Evolutionary conservation across 1,140 invertebrate species (phyloP).

Genomic region (Agrypnia vestita): DNA sequence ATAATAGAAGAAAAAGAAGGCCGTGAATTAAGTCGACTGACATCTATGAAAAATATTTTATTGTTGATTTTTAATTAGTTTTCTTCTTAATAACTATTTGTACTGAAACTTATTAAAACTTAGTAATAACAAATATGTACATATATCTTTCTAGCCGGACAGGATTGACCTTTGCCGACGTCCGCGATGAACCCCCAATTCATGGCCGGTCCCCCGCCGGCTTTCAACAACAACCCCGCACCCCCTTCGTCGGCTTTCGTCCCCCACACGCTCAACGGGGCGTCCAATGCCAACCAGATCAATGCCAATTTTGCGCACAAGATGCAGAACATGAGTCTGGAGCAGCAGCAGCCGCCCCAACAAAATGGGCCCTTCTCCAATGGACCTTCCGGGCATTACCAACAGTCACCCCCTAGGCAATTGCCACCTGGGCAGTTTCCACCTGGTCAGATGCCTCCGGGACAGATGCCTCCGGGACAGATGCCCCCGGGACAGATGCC

Average conservation of each 20-base stretch:
- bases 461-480: constrained; percentile 1
- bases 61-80: too few relatives aligned
- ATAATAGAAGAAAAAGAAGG: too few relatives aligned
- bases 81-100: too few relatives aligned
- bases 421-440: constrained; percentile 46
- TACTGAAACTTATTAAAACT: too few relatives aligned
- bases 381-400: constrained; percentile 38
- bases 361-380: constrained; percentile 51
- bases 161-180: background rate
- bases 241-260: constrained; percentile 62
- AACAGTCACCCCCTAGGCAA: constrained; percentile 43
- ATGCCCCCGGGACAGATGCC: background rate
- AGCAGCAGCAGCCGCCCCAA: constrained; percentile 63
- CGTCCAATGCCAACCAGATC: constrained; percentile 62
- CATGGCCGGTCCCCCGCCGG: constrained; percentile 68
- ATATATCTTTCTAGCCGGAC: constrained; percentile 6
- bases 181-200: constrained; percentile 62
- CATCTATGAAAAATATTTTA: too few relatives aligned
- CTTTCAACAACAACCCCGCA: constrained; percentile 69
- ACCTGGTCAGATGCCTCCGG: constrained; percentile 31
- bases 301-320: constrained; percentile 67
- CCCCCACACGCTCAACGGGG: constrained; percentile 64
- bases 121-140: background rate
- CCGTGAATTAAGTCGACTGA: too few relatives aligned
- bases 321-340: constrained; percentile 69